phyloP scores from a whole-genome alignment of 2,888 invertebrate species.

The Plusia festucae region DNA sequence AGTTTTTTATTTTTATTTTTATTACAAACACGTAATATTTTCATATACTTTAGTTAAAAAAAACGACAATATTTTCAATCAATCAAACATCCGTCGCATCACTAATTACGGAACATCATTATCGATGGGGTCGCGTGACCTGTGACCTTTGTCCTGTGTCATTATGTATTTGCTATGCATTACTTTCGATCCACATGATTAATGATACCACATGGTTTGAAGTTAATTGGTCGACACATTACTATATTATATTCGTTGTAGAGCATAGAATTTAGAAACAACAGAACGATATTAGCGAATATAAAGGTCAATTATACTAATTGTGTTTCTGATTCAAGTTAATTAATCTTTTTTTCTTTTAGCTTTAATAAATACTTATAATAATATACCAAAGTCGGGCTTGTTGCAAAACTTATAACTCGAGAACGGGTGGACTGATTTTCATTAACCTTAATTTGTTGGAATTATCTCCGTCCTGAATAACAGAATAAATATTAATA shows the following conservation, averaged over 20 bases:
- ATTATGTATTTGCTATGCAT: conserved; percentile 48
- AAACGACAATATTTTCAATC: conserved; percentile 18
- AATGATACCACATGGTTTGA: neutral
- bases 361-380: too few relatives aligned
- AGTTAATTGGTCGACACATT: neutral
- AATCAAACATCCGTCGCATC: conserved; percentile 33
- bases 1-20: neutral
- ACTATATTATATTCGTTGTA: neutral
- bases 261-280: too few relatives aligned
- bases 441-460: too few relatives aligned
- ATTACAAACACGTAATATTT: conserved; percentile 1
- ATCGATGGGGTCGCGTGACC: conserved; percentile 37
- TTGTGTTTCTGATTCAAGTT: too few relatives aligned
- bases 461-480: too few relatives aligned
- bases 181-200: conserved; percentile 26
- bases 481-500: too few relatives aligned
- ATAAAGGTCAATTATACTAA: too few relatives aligned
- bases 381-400: too few relatives aligned
- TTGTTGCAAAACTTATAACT: too few relatives aligned
- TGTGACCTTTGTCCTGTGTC: conserved; percentile 24
- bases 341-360: too few relatives aligned
- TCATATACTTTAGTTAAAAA: neutral
- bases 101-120: conserved; percentile 32
- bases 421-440: too few relatives aligned
- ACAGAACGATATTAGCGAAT: too few relatives aligned